Evolutionary conservation across 2,797 vertebrate species (phyloP), one percentile per base, ranked within the genome.

Genomic region (Scolopax bukidnonensis): DNA sequence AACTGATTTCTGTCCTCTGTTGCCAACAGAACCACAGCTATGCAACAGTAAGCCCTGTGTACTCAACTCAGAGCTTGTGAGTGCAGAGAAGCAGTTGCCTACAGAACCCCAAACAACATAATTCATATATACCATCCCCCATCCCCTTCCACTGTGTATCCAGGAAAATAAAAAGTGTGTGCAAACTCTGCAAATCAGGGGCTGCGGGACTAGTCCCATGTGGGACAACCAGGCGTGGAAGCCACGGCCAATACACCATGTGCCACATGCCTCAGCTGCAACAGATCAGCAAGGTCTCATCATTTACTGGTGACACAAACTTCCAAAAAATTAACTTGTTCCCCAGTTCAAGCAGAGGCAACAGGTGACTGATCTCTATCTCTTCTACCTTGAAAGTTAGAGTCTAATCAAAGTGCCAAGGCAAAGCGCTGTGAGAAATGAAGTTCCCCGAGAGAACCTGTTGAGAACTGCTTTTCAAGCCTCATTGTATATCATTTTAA

Each of bases 391-490:
- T 95, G 80, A 93, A 88, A 73, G 96, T 48, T 90, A 93, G 92
- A 69, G 87, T 71, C 82, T 94, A 79, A 94, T 63, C 57, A 24
- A 67, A n/a, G 50, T 77, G 77, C 87, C 60, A 45, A 97, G 77
- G 87, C 84, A 93, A 91, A 89, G 92, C 33, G 8, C 76, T 40
- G 86, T 32, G 60, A 93, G 93, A 95, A 87, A 10, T 0, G 0
- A 20, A 23, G 84, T 41, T 93, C 93, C 86, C 90, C 88, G 1
- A 84, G 67, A 96, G 87, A 97, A 89, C 84, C 67, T 86, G 78
- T 91, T 96, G 95, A 97, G 92, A 97, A 98, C 96, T 96, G 87
- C n/a, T 93, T 97, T 97, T 97, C 96, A 94, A 91, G 92, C 82
- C 96, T 97, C 94, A 4, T 94, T 63, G 11, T 89, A 61, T 73